Conservation (phyloP, 2,888 invertebrate genomes). For the Drosophila borealis region DNA sequence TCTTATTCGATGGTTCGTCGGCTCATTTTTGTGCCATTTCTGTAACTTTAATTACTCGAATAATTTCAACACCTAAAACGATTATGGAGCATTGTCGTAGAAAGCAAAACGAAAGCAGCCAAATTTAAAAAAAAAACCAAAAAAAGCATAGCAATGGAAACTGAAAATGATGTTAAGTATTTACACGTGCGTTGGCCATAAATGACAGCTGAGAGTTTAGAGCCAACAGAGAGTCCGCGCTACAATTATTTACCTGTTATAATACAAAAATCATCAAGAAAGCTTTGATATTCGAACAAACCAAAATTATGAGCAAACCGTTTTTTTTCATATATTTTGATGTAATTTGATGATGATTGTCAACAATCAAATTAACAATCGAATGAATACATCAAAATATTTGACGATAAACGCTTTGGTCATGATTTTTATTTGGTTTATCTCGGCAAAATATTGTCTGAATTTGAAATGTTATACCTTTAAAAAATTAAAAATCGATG, state of each 20-base stretch:
- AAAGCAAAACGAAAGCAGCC: slow-evolving; percentile 69
- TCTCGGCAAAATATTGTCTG: too few species aligned
- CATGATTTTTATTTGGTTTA: too few species aligned
- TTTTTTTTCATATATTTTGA: too few species aligned
- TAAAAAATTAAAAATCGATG: too few species aligned
- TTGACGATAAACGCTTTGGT: too few species aligned
- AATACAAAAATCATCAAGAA: too few species aligned
- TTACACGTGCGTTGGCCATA: slow-evolving; percentile 73
- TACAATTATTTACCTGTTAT: slow-evolving; percentile 17
- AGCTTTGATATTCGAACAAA: too few species aligned
- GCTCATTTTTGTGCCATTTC: slow-evolving; percentile 27
- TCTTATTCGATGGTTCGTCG: slow-evolving; percentile 20
- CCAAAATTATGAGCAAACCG: too few species aligned
- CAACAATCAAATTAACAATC: too few species aligned
- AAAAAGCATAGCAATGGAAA: slow-evolving; percentile 44
- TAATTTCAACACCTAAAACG: slow-evolving; percentile 69
- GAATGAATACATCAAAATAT: too few species aligned
- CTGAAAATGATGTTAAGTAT: slow-evolving; percentile 75
- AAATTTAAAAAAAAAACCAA: slow-evolving; percentile 13
- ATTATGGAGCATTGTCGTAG: slow-evolving; percentile 65
- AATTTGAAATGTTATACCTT: too few species aligned
- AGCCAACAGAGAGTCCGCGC: slow-evolving; percentile 33
- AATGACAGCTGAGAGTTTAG: slow-evolving; percentile 49
- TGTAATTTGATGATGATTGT: too few species aligned
- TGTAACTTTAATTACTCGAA: slow-evolving; percentile 68